Evolutionary conservation across 1,140 invertebrate genomes (phyloP).

Genomic region (Diabrotica virgifera): DNA sequence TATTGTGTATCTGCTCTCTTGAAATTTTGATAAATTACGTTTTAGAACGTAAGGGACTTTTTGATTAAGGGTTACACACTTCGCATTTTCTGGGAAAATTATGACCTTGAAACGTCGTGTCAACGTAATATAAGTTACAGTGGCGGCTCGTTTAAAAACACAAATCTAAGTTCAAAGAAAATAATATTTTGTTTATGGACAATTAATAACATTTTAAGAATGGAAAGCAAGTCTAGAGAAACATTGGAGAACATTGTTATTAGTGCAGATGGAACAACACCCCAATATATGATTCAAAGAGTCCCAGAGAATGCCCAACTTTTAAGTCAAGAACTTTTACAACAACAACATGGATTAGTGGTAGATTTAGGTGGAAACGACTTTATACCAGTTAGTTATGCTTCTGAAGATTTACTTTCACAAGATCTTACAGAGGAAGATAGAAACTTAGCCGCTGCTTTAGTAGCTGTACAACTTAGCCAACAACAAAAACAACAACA

Average conservation of each 20-base stretch:
- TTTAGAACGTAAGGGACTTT: constrained; percentile 4
- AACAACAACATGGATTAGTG: constrained; percentile 44
- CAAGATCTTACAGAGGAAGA: constrained; percentile 53
- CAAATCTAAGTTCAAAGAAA: constrained; percentile 20
- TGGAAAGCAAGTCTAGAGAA: constrained; percentile 30
- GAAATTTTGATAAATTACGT: constrained; percentile 17
- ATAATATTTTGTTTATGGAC: constrained; percentile 8
- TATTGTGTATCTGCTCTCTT: constrained; percentile 1
- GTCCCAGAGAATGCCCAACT: constrained; percentile 42
- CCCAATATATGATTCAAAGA: constrained; percentile 45
- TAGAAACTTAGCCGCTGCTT: constrained; percentile 51
- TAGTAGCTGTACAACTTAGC: constrained; percentile 54
- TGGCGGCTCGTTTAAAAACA: constrained; percentile 34
- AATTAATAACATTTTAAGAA: constrained; percentile 4
- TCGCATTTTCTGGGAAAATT: constrained; percentile 26
- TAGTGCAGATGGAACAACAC: constrained; percentile 32
- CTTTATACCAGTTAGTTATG: constrained; percentile 47
- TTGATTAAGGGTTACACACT: constrained; percentile 8
- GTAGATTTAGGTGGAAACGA: constrained; percentile 45
- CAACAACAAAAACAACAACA: constrained; percentile 54
- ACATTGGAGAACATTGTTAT: constrained; percentile 45
- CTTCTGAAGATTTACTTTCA: constrained; percentile 43
- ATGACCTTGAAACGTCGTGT: constrained; percentile 47
- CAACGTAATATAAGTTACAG: constrained; percentile 33
- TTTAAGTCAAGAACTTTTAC: constrained; percentile 43